These are phyloP conservation scores for Amphiprion ocellaris DNA, from an alignment of 2,113 vertebrate species.

Conservation along the genomic window DNA sequence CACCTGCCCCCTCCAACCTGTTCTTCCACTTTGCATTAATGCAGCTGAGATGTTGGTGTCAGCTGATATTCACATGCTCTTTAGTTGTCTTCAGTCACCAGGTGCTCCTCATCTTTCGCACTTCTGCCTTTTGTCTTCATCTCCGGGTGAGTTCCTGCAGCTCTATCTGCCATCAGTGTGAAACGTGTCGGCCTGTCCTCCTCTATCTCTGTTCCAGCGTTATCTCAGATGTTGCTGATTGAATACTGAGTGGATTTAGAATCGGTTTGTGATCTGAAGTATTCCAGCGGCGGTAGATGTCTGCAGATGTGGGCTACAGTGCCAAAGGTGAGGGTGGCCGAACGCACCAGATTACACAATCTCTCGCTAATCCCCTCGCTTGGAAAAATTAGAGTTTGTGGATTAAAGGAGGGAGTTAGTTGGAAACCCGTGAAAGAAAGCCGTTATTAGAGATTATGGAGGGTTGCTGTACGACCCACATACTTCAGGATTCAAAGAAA, in stretches of 20 bases:
- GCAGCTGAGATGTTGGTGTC: slow-evolving; percentile 38
- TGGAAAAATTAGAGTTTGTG: slow-evolving; percentile 66
- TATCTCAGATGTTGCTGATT: neutral
- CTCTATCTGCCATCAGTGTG: neutral
- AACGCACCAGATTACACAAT: slow-evolving; percentile 62
- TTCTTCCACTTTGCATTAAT: slow-evolving; percentile 63
- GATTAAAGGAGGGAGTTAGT: slow-evolving; percentile 71
- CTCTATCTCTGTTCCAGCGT: neutral
- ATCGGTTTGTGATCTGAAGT: neutral
- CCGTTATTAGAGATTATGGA: slow-evolving; percentile 69
- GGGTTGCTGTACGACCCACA: slow-evolving; percentile 64
- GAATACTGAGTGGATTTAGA: neutral
- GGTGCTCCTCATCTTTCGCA: slow-evolving; percentile 30
- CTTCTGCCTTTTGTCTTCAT: neutral
- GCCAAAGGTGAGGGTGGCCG: slow-evolving; percentile 58
- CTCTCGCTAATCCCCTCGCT: slow-evolving; percentile 55
- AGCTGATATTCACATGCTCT: slow-evolving; percentile 61
- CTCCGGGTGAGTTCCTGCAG: slow-evolving; percentile 58
- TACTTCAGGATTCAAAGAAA: slow-evolving; percentile 33
- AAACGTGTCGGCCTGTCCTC: neutral
- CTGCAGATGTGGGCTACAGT: slow-evolving; percentile 48
- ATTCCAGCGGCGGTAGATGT: neutral
- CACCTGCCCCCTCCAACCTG: slow-evolving; percentile 53
- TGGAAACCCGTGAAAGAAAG: slow-evolving; percentile 54
- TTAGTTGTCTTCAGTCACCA: slow-evolving; percentile 7